Base-by-base conservation (phyloP, 2,797 vertebrate genomes). In the Rhynchotus rufescens region DNA sequence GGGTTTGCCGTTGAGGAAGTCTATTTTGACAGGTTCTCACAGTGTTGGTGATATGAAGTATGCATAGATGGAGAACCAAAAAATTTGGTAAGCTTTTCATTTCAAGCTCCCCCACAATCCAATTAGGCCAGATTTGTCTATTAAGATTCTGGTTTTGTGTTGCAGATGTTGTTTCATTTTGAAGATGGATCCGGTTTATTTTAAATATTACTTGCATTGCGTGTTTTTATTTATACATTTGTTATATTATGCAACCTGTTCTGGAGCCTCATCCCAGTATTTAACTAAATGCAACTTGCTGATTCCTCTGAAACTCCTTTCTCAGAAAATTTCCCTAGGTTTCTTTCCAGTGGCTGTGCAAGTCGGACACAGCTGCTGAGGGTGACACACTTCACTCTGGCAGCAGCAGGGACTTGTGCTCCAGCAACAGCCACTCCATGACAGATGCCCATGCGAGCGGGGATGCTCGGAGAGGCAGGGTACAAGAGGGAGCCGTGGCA, bases 11-110 rank as follows among this genome's bases (percentile, higher is more conserved):
- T 80, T 51, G 71, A 2, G 0, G 21, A 74, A 88, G 10, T 5
- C 28, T 52, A 15, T 77, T 90, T 82, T 78, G 91, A 73, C 79
- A 90, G 47, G 15, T 90, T 91, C 62, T 82, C 66, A 80, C 40
- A 62, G 80, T 93, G 54, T 45, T 77, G 28, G 25, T 42, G 65
- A 38, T 65, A 86, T 74, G 77, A 82, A 32, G 28, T 47, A 12
- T 65, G 30, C 42, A 74, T 83, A 69, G 45, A 61, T 73, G 57
- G 61, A 65, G 20, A 8, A 80, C 25, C 19, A 72, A 32, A 84
- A 91, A 65, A 94, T 40, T 51, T 82, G 71, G 57, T 34, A 86
- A 75, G 42, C 17, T 86, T 75, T 86, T 88, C 5, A 51, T 91
- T 88, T 84, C 61, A 6, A 20, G 4, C 20, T 82, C 10, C 51